Evolutionary conservation across 2,113 vertebrate genomes (phyloP), one percentile per base, ranked within the genome.

Genomic region (Pimephales promelas): DNA sequence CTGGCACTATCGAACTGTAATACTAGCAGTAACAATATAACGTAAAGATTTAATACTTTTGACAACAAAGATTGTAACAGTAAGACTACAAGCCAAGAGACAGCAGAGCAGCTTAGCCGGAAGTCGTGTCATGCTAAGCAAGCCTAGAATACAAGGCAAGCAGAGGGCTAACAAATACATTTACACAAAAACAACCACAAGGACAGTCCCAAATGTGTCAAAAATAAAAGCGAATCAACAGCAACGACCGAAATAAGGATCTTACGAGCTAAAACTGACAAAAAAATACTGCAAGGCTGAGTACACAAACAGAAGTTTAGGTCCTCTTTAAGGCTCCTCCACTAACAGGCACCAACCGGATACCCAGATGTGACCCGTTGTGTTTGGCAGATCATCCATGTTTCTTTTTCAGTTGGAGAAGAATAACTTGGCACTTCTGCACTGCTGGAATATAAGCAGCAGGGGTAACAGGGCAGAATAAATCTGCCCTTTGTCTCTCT

Each of bases 401-500:
- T 79, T 74, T 70, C 52, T 45, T 71, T 64, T 49, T 59, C 45
- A 72, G 10, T 20, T 18, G 20, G 43, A 52, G 7, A 49, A 70
- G 36, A 70, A 52, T 18, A 66, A 45, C 70, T 66, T 81, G 83
- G 81, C 85, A 88, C 85, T 83, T 80, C 31, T 75, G 56, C 83
- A 59, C 78, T 87, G 52, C 78, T 84, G 78, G 78, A 13, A 49
- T 79, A 57, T 43, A 34, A 45, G 57, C 11, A 79, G 68, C n/a
- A n/a, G n/a, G n/a, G 61, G 10, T 14, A 54, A 84, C 81, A 86
- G 4, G 20, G 49, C 18, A 62, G 54, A 89, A 62, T 61, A 49
- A 84, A 28, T 26, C 57, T 76, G 54, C 47, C 10, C 18, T 52
- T 52, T 24, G 34, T n/a, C 70, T 52, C 52, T 64, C 45, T 68